A percentile compares a stretch with the other conserved stretches of the same genome.
Evolutionary conservation across 2,113 vertebrate species (phyloP).

Genomic region (Elanoides forficatus): DNA sequence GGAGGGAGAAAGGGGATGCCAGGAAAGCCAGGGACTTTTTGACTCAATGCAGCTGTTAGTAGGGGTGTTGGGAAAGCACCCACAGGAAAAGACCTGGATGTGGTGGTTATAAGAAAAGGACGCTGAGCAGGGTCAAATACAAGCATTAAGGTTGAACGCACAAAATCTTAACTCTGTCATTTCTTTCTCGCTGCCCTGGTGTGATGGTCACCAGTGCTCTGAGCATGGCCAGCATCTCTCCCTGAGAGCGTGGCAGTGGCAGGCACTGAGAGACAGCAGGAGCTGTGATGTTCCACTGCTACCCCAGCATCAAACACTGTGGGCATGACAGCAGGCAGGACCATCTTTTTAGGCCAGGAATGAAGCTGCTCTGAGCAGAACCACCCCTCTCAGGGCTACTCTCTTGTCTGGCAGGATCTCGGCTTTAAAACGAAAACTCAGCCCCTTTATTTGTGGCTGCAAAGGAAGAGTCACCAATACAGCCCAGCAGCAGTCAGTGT

Average conservation of each 20-base stretch:
- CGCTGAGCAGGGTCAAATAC: neutral
- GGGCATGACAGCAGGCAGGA: neutral
- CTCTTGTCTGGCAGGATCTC: neutral
- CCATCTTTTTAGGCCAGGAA: neutral
- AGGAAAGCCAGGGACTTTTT: conserved; percentile 17
- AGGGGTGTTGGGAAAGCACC: neutral
- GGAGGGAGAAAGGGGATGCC: neutral
- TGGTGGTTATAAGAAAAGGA: neutral
- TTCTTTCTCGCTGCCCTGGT: neutral
- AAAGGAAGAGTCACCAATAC: neutral
- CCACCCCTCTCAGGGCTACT: neutral
- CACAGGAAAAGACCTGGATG: neutral
- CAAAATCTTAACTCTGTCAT: neutral
- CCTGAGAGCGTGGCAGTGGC: fast-evolving
- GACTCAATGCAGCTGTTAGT: neutral
- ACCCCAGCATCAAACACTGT: neutral
- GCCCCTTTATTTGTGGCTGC: neutral
- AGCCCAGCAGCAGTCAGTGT: neutral
- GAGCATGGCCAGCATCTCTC: neutral
- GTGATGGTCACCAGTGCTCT: neutral
- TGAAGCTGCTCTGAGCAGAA: neutral
- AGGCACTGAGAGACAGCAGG: neutral
- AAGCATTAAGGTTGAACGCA: neutral
- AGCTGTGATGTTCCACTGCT: neutral
- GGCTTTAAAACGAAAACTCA: neutral